Evolutionary conservation across 2,888 invertebrate species (phyloP), one percentile per base, ranked within the genome.

Genomic region (Lysandra bellargus): DNA sequence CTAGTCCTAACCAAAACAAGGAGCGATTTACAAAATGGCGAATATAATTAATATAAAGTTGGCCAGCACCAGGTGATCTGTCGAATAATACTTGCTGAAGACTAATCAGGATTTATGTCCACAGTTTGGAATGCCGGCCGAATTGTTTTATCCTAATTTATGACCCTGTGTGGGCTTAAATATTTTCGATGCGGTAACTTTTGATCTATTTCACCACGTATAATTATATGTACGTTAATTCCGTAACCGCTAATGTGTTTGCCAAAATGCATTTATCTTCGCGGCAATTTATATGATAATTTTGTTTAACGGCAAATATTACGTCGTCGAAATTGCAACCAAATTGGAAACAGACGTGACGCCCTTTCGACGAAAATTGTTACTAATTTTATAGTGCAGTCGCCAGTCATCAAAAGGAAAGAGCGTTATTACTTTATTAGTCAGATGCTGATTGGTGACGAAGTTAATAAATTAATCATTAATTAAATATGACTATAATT

Each of bases 131-230:
- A 85, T 87, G 87, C 88, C 89, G 86, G 88, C 88, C 89, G 89
- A 90, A 92, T 92, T 91, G 92, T 92, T 92, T 91, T 88, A 92
- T 91, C 89, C 88, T 86, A 91, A 93, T 92, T 91, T 92, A 92
- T 91, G 84, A 85, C 89, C 88, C 89, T 90, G 88, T 90, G 87
- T 83, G 85, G 84, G 89, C 87, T 90, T 90, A 87, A 88, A 90
- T 87, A 88, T 89, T 88, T 89, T 87, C 86, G 85, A 84, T 84
- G 86, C 82, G 81, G 88, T 64, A 69, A 80, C 74, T 69, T 73
- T 44, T 78, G 78, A 78, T 75, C 74, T 78, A 80, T 78, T 61
- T 49, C 33, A 23, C 75, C 49, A 75, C 23, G 78, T 57, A 75
- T 79, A 75, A 79, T 79, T 79, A 75, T 75, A 74, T 61, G 44